phyloP scores from a whole-genome alignment of 2,113 vertebrate species.

The Galemys pyrenaicus region DNA sequence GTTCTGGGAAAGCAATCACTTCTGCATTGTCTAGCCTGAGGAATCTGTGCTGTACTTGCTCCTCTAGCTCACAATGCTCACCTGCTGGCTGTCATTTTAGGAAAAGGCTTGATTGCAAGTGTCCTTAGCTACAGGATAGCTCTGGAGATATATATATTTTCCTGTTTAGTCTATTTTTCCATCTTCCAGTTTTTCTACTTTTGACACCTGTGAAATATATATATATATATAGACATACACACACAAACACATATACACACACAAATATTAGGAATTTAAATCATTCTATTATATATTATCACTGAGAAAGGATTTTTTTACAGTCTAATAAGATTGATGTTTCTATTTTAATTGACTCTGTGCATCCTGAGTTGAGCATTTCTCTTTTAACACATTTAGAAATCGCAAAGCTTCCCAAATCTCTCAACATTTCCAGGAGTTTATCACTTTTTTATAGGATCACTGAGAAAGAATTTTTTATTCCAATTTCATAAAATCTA shows the following conservation, averaged over 20 bases:
- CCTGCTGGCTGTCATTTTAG: conserved; percentile 56
- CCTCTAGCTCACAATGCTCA: neutral
- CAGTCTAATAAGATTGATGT: neutral
- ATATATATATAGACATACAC: neutral
- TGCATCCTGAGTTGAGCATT: conserved; percentile 30
- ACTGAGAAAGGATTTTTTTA: neutral
- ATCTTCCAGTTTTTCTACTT: neutral
- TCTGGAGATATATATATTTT: neutral
- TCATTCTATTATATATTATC: neutral
- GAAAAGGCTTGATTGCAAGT: conserved; percentile 63
- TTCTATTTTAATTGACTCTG: conserved; percentile 28
- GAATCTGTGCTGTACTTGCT: neutral
- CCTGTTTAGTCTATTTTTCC: neutral
- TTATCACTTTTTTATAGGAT: neutral
- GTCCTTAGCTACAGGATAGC: conserved; percentile 27
- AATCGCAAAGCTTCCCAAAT: conserved; percentile 42
- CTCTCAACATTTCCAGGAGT: neutral
- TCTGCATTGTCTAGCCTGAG: neutral
- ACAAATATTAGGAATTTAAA: neutral
- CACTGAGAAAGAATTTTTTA: neutral
- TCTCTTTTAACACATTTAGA: conserved; percentile 37
- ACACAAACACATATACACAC: neutral
- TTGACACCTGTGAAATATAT: neutral
- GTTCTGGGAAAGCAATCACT: conserved; percentile 30
- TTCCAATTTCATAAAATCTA: neutral